Evolutionary conservation across 2,113 vertebrate genomes (phyloP).

Genomic region (Oxygymnocypris stewartii): DNA sequence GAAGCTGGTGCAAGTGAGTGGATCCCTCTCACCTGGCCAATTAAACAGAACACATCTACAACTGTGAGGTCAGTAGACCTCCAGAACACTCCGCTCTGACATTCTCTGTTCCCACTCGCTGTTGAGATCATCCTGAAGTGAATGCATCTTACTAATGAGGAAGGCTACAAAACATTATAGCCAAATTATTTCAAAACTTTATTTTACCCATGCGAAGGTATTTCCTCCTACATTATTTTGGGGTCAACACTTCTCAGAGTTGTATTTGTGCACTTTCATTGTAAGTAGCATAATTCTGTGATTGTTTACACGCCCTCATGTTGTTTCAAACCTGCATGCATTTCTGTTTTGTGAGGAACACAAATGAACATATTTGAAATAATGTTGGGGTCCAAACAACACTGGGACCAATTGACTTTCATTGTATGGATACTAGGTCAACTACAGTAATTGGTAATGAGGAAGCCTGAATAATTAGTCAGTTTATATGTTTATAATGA

Average conservation of each 20-base stretch:
- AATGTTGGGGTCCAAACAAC: neutral
- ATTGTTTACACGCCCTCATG: neutral
- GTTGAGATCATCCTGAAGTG: neutral
- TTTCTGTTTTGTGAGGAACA: neutral
- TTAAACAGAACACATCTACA: slow-evolving; percentile 59
- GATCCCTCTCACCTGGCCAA: slow-evolving; percentile 55
- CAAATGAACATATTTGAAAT: neutral
- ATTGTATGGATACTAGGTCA: neutral
- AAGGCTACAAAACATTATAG: slow-evolving; percentile 28
- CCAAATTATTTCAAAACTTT: neutral
- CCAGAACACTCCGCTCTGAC: slow-evolving; percentile 5
- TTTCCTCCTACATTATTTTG: neutral
- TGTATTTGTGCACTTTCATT: neutral
- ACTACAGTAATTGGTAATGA: neutral
- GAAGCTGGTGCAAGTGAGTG: slow-evolving; percentile 21
- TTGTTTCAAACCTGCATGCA: neutral
- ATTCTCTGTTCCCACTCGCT: slow-evolving; percentile 35
- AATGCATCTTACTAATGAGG: slow-evolving; percentile 35
- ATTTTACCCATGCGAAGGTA: neutral
- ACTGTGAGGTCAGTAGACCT: slow-evolving; percentile 50
- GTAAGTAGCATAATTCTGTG: neutral
- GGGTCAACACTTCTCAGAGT: neutral
- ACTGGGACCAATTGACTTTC: neutral
- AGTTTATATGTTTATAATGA: too few relatives aligned
- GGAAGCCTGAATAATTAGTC: too few relatives aligned